Evolutionary conservation across 2,113 vertebrate genomes (phyloP).

Genomic region (Cottus gobio): DNA sequence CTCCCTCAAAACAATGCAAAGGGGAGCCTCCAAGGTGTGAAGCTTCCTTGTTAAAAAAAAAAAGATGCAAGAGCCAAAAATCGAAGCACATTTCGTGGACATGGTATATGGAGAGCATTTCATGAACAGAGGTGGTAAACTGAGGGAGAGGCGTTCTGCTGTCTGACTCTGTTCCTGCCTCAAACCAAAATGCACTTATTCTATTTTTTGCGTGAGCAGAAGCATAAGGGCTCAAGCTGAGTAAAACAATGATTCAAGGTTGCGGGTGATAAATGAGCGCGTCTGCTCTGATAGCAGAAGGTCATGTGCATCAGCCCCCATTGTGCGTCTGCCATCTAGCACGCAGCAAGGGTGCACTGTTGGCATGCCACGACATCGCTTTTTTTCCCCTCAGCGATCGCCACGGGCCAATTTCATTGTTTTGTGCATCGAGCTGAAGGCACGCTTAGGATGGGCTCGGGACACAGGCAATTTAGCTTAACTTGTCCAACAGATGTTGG

Average conservation of each 20-base stretch:
- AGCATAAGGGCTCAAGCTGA: conserved; percentile 72
- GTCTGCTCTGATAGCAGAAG: conserved; percentile 80
- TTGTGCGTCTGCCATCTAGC: conserved; percentile 77
- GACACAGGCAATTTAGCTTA: conserved; percentile 51
- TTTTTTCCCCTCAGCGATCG: conserved; percentile 5
- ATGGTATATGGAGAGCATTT: conserved; percentile 27
- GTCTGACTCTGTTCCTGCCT: conserved; percentile 52
- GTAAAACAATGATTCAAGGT: conserved; percentile 82
- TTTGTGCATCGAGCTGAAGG: conserved; percentile 34
- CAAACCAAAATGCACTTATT: conserved; percentile 65
- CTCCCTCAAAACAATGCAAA: conserved; percentile 62
- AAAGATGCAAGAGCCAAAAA: conserved; percentile 8
- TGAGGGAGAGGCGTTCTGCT: conserved; percentile 19
- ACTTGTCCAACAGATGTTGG: conserved; percentile 46
- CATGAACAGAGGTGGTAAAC: conserved; percentile 41
- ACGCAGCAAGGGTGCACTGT: conserved; percentile 74
- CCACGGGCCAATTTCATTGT: conserved; percentile 46
- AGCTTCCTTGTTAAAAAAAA: conserved; percentile 44
- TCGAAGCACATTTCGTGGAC: conserved; percentile 39
- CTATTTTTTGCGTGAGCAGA: conserved; percentile 67
- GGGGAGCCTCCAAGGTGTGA: conserved; percentile 41
- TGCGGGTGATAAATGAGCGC: conserved; percentile 78
- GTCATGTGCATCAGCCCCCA: conserved; percentile 77
- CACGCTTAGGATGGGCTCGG: conserved; percentile 28
- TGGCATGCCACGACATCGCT: conserved; percentile 53